phyloP scores from a whole-genome alignment of 2,113 vertebrate species.

The Rhinoptilus africanus region DNA sequence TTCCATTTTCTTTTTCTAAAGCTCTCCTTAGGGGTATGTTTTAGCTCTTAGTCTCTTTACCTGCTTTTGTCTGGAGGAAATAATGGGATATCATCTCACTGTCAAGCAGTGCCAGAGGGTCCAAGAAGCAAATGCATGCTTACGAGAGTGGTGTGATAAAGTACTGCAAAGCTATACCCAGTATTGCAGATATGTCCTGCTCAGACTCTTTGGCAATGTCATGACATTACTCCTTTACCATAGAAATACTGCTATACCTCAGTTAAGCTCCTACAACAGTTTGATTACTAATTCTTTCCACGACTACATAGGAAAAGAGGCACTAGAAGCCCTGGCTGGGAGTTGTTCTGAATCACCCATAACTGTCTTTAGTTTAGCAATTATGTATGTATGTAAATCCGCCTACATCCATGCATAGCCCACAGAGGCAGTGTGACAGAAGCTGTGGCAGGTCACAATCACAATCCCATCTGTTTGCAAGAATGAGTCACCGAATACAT shows the following conservation, averaged over 20 bases:
- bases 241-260: not conserved
- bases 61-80: not conserved
- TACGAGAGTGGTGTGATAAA: not conserved
- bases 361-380: not conserved
- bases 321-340: not conserved
- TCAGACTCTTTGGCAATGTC: not conserved
- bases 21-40: not conserved
- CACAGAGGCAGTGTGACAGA: constrained; percentile 7
- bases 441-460: constrained; percentile 46
- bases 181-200: not conserved
- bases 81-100: not conserved
- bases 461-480: constrained; percentile 41
- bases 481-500: not conserved
- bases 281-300: not conserved
- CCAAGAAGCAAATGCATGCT: not conserved
- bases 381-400: constrained; percentile 49
- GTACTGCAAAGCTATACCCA: not conserved
- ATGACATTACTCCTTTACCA: not conserved
- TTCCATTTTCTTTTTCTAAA: not conserved
- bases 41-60: not conserved
- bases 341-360: not conserved
- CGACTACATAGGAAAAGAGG: not conserved
- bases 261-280: not conserved
- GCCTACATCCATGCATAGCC: not conserved
- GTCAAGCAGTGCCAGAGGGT: not conserved